Percentiles rank a stretch among this genome's conserved stretches.
Evolutionary conservation across 2,888 invertebrate genomes (phyloP).

Genomic region (Branchipolynoe longqiensis): DNA sequence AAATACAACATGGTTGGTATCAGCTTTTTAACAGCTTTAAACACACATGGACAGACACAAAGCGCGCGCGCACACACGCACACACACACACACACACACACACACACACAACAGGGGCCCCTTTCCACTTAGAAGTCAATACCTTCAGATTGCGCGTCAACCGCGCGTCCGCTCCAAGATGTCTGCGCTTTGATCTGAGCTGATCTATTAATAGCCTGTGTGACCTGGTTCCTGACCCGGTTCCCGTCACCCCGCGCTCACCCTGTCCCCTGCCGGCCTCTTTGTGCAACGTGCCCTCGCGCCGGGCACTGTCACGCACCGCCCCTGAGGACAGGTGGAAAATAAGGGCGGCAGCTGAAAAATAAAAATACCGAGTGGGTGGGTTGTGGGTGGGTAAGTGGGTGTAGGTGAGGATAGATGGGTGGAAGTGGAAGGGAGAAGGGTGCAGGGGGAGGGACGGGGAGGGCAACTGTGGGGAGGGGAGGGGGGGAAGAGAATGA

Average conservation of each 20-base stretch:
- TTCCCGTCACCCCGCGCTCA: not conserved
- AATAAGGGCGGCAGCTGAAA: constrained; percentile 42
- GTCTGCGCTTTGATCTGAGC: not conserved
- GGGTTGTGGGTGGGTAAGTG: not conserved
- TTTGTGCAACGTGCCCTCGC: not conserved
- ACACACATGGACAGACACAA: too few species aligned
- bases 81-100: too few species aligned
- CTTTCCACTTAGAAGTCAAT: too few species aligned
- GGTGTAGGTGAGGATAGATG: not conserved
- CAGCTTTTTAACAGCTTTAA: too few species aligned
- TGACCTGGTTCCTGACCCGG: not conserved
- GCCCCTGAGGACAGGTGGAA: constrained; percentile 25
- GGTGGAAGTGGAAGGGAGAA: not conserved
- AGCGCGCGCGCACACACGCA: too few species aligned
- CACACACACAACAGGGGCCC: too few species aligned
- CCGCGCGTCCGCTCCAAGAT: too few species aligned
- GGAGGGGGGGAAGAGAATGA: not conserved
- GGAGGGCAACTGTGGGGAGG: not conserved
- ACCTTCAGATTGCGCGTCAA: too few species aligned
- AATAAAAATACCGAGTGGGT: constrained; percentile 6
- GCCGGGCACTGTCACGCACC: not conserved
- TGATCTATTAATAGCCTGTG: not conserved
- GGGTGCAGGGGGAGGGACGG: not conserved
- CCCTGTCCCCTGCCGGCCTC: not conserved
- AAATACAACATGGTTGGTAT: too few species aligned